Conservation (phyloP, 2,113 vertebrate genomes). For the Phalacrocorax aristotelis region DNA sequence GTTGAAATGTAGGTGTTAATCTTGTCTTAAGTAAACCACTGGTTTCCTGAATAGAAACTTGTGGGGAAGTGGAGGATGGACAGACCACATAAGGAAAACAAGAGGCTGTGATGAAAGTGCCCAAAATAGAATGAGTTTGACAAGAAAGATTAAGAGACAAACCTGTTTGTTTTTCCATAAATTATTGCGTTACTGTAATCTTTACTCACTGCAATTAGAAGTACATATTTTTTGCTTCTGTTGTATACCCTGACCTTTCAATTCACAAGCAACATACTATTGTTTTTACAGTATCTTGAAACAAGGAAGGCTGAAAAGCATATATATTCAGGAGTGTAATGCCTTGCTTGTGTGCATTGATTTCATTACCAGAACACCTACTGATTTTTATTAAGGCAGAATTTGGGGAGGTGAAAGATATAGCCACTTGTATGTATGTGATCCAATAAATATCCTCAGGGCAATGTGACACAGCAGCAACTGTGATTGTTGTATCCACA, state of each 20-base stretch:
- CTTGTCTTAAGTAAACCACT: neutral
- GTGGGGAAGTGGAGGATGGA: neutral
- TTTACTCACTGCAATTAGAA: neutral
- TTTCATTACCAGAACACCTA: neutral
- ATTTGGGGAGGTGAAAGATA: neutral
- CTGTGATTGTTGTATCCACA: neutral
- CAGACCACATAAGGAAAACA: neutral
- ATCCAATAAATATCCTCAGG: neutral
- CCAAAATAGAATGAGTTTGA: neutral
- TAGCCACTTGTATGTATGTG: neutral
- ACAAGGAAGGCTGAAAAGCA: neutral
- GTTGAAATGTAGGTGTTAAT: neutral
- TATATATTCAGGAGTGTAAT: neutral
- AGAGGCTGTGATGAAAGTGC: neutral
- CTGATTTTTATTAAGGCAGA: neutral
- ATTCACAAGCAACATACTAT: neutral
- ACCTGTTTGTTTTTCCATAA: neutral
- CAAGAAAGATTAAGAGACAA: neutral
- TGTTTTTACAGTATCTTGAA: neutral
- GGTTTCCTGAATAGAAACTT: neutral
- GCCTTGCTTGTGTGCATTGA: neutral
- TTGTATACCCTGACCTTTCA: neutral
- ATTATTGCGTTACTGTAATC: neutral
- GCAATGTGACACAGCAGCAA: neutral
- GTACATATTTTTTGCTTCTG: neutral